A percentile compares a stretch with the other conserved stretches of the same genome.
phyloP scores from a whole-genome alignment of 2,113 vertebrate species.

The Tonatia bakeri region DNA sequence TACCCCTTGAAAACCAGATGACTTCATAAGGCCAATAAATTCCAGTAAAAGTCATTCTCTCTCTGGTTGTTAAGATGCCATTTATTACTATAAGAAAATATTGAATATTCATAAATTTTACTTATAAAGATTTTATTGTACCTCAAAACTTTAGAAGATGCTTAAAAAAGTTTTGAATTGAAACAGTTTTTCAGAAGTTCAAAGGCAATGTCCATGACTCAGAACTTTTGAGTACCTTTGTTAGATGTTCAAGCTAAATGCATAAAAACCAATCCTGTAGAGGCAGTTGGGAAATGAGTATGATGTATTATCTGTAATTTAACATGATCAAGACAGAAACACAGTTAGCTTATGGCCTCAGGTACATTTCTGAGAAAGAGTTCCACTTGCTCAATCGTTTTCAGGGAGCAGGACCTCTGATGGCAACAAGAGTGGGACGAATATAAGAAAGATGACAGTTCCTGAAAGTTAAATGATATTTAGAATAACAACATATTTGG shows the following conservation, averaged over 20 bases:
- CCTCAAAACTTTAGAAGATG: neutral
- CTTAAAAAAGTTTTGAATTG: neutral
- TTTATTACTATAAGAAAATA: neutral
- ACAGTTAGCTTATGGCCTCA: neutral
- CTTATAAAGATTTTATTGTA: neutral
- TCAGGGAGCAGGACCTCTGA: neutral
- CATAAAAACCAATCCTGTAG: neutral
- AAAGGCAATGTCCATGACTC: neutral
- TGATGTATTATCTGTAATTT: conserved; percentile 3
- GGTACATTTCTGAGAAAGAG: neutral
- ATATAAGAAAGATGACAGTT: neutral
- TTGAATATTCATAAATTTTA: neutral
- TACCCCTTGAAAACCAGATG: neutral
- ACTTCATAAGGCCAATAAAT: conserved; percentile 6
- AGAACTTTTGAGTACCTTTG: neutral
- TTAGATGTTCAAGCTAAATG: neutral
- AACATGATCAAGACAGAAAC: neutral
- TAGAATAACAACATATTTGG: conserved; percentile 27
- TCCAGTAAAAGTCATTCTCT: neutral
- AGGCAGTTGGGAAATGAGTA: neutral
- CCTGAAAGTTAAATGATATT: neutral
- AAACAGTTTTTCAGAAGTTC: neutral
- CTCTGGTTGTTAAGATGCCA: neutral
- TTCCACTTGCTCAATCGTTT: neutral
- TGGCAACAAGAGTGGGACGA: neutral